phyloP scores from a whole-genome alignment of 2,888 invertebrate species.

The Drosophila macrospina region DNA sequence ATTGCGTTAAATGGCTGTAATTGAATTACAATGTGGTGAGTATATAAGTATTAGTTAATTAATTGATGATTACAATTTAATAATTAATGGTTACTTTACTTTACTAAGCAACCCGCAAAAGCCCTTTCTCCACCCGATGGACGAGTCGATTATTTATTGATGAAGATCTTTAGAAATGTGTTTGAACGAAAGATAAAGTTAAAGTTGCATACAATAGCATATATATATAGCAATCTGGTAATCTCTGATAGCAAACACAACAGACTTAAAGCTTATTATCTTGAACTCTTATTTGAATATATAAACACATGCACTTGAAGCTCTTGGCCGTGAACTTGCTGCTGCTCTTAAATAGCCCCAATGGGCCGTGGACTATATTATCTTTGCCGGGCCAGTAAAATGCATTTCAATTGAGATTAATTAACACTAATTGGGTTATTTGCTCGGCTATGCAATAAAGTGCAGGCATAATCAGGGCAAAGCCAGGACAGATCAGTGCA shows the following conservation, averaged over 20 bases:
- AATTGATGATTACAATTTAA: background rate
- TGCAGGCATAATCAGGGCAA: constrained; percentile 70
- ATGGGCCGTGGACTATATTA: constrained; percentile 21
- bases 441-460: constrained; percentile 76
- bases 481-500: constrained; percentile 11
- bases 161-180: too few species aligned
- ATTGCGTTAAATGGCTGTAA: constrained; percentile 92
- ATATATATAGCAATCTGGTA: too few species aligned
- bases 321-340: constrained; percentile 73
- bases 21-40: background rate
- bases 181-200: too few species aligned
- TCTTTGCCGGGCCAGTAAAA: constrained; percentile 43
- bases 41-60: background rate
- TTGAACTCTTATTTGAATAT: background rate
- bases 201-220: too few species aligned
- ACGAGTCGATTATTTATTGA: too few species aligned
- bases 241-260: too few species aligned
- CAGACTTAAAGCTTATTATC: background rate
- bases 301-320: background rate
- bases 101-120: too few species aligned
- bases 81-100: too few species aligned
- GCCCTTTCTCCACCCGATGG: too few species aligned
- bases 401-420: constrained; percentile 80
- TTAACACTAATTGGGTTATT: constrained; percentile 79
- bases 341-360: background rate